Evolutionary conservation across 2,797 vertebrate genomes (phyloP), one percentile per base, ranked within the genome.

Genomic region (Enteromius trimaculatus): DNA sequence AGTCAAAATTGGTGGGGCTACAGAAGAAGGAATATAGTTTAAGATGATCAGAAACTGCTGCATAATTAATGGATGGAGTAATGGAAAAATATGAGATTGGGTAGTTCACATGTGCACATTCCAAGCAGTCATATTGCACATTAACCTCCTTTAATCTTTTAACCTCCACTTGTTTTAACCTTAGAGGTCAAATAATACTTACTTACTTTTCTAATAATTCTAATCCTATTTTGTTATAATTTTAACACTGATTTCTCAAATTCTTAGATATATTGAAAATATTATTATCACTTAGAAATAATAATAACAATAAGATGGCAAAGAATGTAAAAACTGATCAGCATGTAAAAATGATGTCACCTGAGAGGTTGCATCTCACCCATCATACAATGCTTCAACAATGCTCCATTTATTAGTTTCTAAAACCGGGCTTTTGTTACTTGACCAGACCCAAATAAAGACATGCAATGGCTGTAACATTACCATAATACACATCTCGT

Each of bases 401-500:
- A 80, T 80, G 53, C 23, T 14, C 70, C 51, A 70, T 21, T 80
- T 49, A 68, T 10, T 23, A 37, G 21, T 68, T 39, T 79, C 47
- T 76, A 8, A 82, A 44, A 58, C 80, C n/a, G 1, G 68, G 44
- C 44, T 55, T 39, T 71, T 60, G 19, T 75, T 49, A 82, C 21
- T 21, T 26, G 44, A 29, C 62, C n/a, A 42, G 44, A 31, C 77
- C 37, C 10, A 60, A 64, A 77, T 49, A 71, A 70, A 79, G 55
- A 65, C 65, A 60, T 82, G 70, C 85, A n/a, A 70, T 65, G 81
- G 68, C 78, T 86, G 89, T 85, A 86, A 89, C 89, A 90, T 86
- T 92, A 87, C 87, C 89, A 58, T 89, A 89, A 92, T 83, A 23
- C 82, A 85, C 81, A 84, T 90, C 93, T 70, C 88, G 88, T 95